A percentile compares a stretch with the other conserved stretches of the same genome.
Conservation (phyloP, 2,113 vertebrate genomes). For the Xenopus borealis region DNA sequence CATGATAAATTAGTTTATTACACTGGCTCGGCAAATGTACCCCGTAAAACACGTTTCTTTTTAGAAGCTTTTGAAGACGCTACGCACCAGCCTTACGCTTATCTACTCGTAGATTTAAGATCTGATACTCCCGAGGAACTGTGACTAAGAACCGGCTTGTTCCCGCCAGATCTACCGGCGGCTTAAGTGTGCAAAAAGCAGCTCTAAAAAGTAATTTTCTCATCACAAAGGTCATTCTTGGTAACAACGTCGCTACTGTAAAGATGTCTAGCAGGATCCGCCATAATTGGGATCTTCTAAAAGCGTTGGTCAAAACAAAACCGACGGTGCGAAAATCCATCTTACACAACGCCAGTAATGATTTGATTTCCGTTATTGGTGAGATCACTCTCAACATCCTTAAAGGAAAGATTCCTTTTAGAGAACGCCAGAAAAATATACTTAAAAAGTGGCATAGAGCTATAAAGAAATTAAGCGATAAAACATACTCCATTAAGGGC, state of each 20-base stretch:
- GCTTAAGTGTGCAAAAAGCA: not conserved
- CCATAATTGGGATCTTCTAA: not conserved
- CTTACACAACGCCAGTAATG: not conserved
- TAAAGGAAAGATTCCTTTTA: no score
- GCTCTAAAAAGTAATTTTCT: not conserved
- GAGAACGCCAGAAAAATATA: not conserved
- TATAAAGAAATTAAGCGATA: no score
- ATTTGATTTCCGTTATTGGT: not conserved
- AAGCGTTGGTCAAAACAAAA: not conserved
- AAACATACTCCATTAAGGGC: no score
- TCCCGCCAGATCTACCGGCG: no score
- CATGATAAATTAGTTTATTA: not conserved
- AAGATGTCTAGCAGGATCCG: not conserved
- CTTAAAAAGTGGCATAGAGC: no score
- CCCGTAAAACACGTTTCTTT: no score
- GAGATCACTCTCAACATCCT: no score
- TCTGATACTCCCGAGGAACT: no score
- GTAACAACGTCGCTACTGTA: not conserved
- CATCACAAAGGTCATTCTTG: not conserved
- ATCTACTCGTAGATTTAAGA: conserved; percentile 4
- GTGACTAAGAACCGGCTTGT: no score
- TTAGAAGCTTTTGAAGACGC: not conserved
- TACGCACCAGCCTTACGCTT: not conserved
- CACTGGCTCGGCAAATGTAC: not conserved
- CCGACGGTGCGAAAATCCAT: not conserved